Base-by-base conservation (phyloP, 1,140 invertebrate species). In the Polypedilum pembai region DNA sequence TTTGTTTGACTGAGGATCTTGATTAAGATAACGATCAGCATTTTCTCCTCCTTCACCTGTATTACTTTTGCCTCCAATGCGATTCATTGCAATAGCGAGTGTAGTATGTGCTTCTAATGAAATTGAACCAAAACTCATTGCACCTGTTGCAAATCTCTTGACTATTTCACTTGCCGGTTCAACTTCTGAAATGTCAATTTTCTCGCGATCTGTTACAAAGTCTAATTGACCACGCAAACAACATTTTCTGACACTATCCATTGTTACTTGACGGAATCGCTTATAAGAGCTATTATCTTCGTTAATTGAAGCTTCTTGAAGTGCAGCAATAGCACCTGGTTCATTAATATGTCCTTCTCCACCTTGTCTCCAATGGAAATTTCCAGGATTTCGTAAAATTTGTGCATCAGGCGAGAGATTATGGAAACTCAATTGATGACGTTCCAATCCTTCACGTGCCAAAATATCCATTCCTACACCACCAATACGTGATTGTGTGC, bases 341-440 rank as follows among this genome's bases (percentile, higher is more conserved):
- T 99, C 96, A 81, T 99, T 99, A 78, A 99, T 92, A 83, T 99
- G 98, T 78, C 96, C 96, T 84, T 99, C 98, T 10, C 98, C 98
- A 3, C 97, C 98, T 76, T 90, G 89, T 79, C 97, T 87, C 96
- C 96, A 99, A 83, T 99, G 95, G 80, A 94, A 99, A 76, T 91
- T 89, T 40, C 98, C 98, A 41, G 95, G 95, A 85, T 98, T 98
- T 75, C 94, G 89, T 8, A 99, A 85, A 7, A 98, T 89, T 5
- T 91, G 83, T 74, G 87, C 86, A 80, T 99, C 97, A 41, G 86
- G 84, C 74, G 87, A 83, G 74, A 86, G 84, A 3, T 88, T 84
- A 75, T 88, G 87, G 79, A 93, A 98, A 0, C 94, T 91, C 3
- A 94, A 85, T 69, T 88, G 85, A 81, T 96, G 94, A 24, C 95